phyloP scores from a whole-genome alignment of 64 coral and sea anemone species.

The Pocillopora verrucosa region DNA sequence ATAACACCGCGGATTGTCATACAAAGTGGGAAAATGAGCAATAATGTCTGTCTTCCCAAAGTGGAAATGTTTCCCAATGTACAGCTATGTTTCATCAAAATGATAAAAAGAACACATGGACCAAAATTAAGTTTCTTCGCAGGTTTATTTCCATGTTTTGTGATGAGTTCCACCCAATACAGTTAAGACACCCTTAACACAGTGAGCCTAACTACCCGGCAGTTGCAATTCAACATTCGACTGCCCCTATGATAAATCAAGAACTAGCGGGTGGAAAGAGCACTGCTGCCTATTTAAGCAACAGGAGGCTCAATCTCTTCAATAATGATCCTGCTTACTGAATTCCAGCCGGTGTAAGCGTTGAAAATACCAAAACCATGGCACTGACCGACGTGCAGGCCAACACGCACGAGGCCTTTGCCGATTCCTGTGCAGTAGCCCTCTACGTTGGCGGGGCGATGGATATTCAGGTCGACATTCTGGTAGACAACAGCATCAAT shows the following conservation, averaged over 20 bases:
- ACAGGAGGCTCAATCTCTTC: conserved; percentile 49
- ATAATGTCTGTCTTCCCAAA: too few relatives aligned
- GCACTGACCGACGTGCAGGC: conserved; percentile 22
- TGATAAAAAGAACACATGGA: too few relatives aligned
- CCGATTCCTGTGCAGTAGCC: conserved; percentile 49
- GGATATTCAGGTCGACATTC: conserved; percentile 8
- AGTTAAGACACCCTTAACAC: too few relatives aligned
- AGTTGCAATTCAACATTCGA: neutral
- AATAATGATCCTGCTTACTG: conserved; percentile 52
- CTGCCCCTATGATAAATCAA: neutral
- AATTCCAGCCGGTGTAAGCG: conserved; percentile 62
- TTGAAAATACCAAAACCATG: neutral
- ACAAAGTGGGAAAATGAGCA: too few relatives aligned
- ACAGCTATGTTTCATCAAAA: too few relatives aligned
- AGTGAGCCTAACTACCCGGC: too few relatives aligned
- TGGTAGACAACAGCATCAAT: conserved; percentile 53
- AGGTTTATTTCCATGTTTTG: too few relatives aligned
- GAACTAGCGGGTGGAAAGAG: too few relatives aligned
- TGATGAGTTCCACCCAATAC: too few relatives aligned
- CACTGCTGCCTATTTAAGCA: neutral
- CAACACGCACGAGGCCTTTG: conserved; percentile 17
- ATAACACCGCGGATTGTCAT: too few relatives aligned
- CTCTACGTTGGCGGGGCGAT: conserved; percentile 37
- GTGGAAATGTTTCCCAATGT: too few relatives aligned
- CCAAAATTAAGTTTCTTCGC: too few relatives aligned